phyloP scores from a whole-genome alignment of 2,797 vertebrate genomes.

The Buphagus erythrorhynchus region DNA sequence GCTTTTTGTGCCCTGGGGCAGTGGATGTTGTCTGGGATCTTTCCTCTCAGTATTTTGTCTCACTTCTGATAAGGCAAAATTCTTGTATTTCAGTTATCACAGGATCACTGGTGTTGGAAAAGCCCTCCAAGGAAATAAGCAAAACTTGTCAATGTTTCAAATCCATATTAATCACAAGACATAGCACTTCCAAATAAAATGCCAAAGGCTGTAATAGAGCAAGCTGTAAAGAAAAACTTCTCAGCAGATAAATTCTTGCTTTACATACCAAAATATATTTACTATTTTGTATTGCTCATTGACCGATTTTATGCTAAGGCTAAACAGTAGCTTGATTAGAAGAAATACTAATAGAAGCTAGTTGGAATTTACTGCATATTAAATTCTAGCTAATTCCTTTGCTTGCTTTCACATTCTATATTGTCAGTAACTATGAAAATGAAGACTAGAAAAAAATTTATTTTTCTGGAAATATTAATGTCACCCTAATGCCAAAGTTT shows the following conservation, averaged over 20 bases:
- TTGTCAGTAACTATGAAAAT: background rate
- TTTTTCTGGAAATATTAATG: background rate
- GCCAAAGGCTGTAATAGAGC: background rate
- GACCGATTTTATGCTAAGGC: background rate
- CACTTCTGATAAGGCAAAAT: background rate
- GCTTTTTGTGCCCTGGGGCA: background rate
- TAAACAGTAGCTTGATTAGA: background rate
- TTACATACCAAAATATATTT: background rate
- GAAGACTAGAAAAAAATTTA: background rate
- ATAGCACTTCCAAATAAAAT: background rate
- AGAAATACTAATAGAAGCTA: background rate
- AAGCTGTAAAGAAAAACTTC: background rate
- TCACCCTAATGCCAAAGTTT: background rate
- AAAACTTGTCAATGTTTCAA: background rate
- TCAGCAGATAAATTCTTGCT: background rate
- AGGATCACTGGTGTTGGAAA: background rate
- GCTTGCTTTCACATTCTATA: background rate
- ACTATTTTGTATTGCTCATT: background rate
- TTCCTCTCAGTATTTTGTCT: background rate
- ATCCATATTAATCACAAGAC: background rate
- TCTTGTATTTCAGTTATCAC: background rate
- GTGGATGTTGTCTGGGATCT: background rate
- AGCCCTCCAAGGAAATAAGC: background rate
- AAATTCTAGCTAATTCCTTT: background rate
- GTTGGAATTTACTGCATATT: background rate